These are phyloP conservation scores for Drosophila lacteicornis DNA, from an alignment of 1,140 invertebrate genomes.

Conservation along the genomic window DNA sequence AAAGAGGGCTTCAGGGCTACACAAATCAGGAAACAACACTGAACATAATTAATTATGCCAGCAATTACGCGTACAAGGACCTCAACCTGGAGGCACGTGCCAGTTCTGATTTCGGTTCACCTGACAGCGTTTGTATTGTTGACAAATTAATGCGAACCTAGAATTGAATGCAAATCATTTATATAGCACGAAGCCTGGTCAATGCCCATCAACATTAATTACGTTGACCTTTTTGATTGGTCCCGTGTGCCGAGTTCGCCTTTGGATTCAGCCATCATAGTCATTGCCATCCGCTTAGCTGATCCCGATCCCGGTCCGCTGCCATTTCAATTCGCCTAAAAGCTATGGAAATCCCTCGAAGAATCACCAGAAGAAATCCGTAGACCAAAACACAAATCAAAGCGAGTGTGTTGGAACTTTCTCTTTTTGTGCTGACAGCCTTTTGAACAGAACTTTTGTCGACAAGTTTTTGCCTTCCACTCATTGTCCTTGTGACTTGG, in stretches of 20 bases:
- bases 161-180: slow-evolving; percentile 49
- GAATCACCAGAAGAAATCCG: slow-evolving; percentile 29
- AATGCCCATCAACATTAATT: slow-evolving; percentile 56
- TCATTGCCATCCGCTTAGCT: slow-evolving; percentile 43
- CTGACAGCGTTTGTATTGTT: slow-evolving; percentile 35
- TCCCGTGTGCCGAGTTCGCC: not conserved
- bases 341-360: slow-evolving; percentile 47
- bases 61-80: slow-evolving; percentile 46
- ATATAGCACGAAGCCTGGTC: slow-evolving; percentile 22
- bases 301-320: slow-evolving; percentile 14
- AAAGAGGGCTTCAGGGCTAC: not conserved
- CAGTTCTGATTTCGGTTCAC: not conserved
- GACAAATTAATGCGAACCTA: slow-evolving; percentile 58
- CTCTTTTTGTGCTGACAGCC: slow-evolving; percentile 38
- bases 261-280: slow-evolving; percentile 10
- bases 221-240: slow-evolving; percentile 36
- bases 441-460: slow-evolving; percentile 32
- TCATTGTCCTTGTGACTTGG: slow-evolving; percentile 52
- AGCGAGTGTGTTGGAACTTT: slow-evolving; percentile 28
- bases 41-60: slow-evolving; percentile 61
- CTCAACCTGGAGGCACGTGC: slow-evolving; percentile 45
- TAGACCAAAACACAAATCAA: slow-evolving; percentile 29
- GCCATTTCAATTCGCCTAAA: slow-evolving; percentile 62
- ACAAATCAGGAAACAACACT: slow-evolving; percentile 50
- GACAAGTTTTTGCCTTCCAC: slow-evolving; percentile 55